Evolutionary conservation across 2,797 vertebrate species (phyloP).

Genomic region (Hemitrygon akajei): DNA sequence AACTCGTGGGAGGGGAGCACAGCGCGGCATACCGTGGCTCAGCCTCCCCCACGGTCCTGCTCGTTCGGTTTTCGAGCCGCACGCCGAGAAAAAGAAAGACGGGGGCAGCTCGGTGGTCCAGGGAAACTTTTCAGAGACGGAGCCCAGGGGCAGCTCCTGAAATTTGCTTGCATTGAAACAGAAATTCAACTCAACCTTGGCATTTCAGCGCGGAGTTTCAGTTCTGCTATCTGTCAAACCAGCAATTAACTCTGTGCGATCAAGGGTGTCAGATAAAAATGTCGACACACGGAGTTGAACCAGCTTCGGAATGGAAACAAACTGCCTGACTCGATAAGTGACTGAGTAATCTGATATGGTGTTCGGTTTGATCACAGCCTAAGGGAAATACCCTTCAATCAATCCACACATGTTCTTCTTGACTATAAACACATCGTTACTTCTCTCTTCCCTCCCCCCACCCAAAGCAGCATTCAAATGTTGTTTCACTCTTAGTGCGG

Average conservation of each 20-base stretch:
- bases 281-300: no score
- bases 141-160: no score
- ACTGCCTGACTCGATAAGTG: not conserved
- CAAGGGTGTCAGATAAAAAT: not conserved
- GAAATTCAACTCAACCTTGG: not conserved
- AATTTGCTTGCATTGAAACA: no score
- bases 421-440: not conserved
- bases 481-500: no score
- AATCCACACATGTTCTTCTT: not conserved
- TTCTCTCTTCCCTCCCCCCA: not conserved
- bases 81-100: no score
- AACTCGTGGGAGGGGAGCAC: no score
- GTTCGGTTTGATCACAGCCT: not conserved
- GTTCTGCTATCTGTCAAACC: not conserved
- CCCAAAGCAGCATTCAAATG: not conserved
- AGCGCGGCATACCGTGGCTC: no score
- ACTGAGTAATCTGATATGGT: not conserved
- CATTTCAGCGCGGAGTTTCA: not conserved
- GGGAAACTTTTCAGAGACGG: no score
- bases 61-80: no score
- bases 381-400: not conserved
- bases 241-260: no score
- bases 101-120: no score
- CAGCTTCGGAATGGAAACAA: not conserved
- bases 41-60: no score